Evolutionary conservation across 2,113 vertebrate species (phyloP).

Genomic region (Tonatia bakeri): DNA sequence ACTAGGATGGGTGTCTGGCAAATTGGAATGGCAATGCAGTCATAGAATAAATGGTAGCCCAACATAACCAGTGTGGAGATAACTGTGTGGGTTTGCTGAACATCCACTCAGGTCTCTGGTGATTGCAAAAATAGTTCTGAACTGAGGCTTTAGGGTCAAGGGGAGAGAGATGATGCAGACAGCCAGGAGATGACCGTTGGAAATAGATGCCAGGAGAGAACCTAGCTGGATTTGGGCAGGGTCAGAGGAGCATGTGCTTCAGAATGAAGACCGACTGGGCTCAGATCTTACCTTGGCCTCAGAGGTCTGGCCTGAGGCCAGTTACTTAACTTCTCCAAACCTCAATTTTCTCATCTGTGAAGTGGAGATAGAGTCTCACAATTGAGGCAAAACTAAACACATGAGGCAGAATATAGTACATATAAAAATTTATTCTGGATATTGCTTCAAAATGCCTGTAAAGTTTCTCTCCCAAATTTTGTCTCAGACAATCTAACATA

Average conservation of each 20-base stretch:
- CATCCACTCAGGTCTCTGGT: background rate
- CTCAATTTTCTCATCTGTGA: background rate
- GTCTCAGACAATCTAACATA: background rate
- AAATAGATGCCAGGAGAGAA: background rate
- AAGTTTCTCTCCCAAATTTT: background rate
- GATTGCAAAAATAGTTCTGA: background rate
- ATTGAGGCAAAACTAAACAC: background rate
- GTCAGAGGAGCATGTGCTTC: background rate
- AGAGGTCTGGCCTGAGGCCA: background rate
- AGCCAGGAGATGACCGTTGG: background rate
- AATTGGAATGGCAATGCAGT: background rate
- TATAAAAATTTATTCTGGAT: background rate
- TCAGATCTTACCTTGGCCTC: background rate
- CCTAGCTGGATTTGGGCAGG: background rate
- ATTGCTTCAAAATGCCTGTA: background rate
- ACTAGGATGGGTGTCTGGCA: background rate
- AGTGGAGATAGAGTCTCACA: background rate
- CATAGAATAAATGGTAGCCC: background rate
- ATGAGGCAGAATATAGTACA: background rate
- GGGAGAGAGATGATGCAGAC: background rate
- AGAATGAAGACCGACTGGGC: background rate
- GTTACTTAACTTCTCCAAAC: background rate
- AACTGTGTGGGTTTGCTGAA: background rate
- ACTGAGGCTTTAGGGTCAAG: background rate
- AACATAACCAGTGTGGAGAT: background rate